Evolutionary conservation across 2,888 invertebrate species (phyloP).

Genomic region (Sphaeridia pumilis): DNA sequence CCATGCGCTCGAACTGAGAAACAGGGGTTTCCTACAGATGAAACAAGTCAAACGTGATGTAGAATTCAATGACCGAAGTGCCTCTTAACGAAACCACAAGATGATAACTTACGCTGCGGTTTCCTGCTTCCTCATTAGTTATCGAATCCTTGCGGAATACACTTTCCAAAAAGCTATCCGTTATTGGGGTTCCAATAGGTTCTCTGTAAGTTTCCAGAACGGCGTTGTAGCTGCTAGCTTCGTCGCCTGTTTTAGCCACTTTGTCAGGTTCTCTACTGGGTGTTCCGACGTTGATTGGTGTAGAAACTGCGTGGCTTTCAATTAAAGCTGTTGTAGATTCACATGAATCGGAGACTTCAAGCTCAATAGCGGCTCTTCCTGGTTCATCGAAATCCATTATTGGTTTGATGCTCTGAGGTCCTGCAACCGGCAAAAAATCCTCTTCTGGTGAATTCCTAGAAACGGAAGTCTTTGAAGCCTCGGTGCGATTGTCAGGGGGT

Average conservation of each 20-base stretch:
- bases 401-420: too few species aligned
- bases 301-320: slow-evolving; percentile 7
- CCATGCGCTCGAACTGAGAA: too few species aligned
- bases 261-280: background rate
- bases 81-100: too few species aligned
- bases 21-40: too few species aligned
- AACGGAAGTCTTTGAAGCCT: background rate
- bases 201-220: slow-evolving; percentile 12
- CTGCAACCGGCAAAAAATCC: too few species aligned
- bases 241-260: background rate
- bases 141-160: slow-evolving; percentile 1
- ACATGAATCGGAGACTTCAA: background rate
- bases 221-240: slow-evolving; percentile 14
- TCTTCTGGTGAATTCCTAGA: background rate
- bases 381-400: background rate
- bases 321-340: background rate
- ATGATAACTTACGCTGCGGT: slow-evolving; percentile 23
- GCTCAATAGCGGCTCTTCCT: background rate
- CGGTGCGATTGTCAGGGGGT: too few species aligned
- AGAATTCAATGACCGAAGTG: too few species aligned
- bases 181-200: slow-evolving; percentile 15
- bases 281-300: slow-evolving; percentile 1
- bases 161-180: slow-evolving; percentile 15
- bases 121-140: slow-evolving; percentile 12
- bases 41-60: too few species aligned